Evolutionary conservation across 2,113 vertebrate genomes (phyloP).

Genomic region (Microcebus murinus): DNA sequence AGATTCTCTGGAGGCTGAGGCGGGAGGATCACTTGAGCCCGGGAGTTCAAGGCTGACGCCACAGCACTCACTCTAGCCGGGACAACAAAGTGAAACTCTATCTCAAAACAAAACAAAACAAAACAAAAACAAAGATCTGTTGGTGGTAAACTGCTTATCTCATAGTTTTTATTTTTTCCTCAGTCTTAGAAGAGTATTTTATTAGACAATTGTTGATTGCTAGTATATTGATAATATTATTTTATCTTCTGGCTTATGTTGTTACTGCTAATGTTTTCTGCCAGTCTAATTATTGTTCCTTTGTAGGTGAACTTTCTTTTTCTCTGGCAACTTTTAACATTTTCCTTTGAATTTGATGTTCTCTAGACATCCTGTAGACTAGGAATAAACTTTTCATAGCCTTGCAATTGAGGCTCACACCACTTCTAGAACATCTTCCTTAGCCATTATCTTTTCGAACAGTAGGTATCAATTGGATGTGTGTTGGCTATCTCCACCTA

Average conservation of each 20-base stretch:
- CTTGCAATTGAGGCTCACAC: background rate
- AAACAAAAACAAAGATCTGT: no score
- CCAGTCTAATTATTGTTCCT: background rate
- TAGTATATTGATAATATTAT: background rate
- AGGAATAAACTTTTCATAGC: background rate
- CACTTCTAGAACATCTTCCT: background rate
- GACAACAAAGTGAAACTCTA: no score
- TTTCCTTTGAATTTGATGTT: background rate
- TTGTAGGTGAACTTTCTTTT: background rate
- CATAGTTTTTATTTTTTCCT: background rate
- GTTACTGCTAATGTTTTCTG: no score
- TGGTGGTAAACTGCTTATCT: background rate
- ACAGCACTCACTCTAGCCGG: no score
- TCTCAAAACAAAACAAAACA: no score
- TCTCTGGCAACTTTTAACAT: background rate
- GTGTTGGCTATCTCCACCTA: background rate
- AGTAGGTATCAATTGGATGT: background rate
- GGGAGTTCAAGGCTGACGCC: no score
- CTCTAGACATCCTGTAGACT: background rate
- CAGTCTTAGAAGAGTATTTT: background rate
- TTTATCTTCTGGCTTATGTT: background rate
- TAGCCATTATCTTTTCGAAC: background rate
- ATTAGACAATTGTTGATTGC: background rate
- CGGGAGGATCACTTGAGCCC: no score
- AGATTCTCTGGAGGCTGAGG: no score